A percentile compares a stretch with the other conserved stretches of the same genome.
Conservation (phyloP, 2,113 vertebrate species). For the Phyllostomus hastatus region DNA sequence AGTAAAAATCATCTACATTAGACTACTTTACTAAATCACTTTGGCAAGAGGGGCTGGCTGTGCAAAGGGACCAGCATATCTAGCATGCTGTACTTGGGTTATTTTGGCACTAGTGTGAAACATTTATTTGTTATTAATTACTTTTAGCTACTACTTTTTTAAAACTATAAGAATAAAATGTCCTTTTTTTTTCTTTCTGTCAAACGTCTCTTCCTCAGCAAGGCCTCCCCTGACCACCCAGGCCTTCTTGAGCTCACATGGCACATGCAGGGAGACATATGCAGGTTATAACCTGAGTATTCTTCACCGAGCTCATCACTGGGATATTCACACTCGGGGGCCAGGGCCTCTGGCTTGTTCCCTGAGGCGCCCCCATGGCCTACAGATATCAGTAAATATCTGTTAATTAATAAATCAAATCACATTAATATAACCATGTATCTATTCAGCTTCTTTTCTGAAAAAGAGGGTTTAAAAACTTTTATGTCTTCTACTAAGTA, state of each 20-base stretch:
- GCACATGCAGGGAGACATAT: not conserved
- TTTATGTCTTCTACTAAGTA: not conserved
- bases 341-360: not conserved
- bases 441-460: not conserved
- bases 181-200: not conserved
- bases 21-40: not conserved
- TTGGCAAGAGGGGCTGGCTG: not conserved
- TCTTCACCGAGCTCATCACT: not conserved
- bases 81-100: not conserved
- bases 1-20: not conserved
- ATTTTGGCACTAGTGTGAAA: not conserved
- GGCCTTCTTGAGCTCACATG: not conserved
- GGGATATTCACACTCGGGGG: not conserved
- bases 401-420: not conserved
- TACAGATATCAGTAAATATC: not conserved
- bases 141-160: not conserved
- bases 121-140: not conserved
- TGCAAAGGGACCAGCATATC: not conserved
- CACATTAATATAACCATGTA: not conserved
- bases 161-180: not conserved
- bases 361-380: too few species aligned
- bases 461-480: not conserved
- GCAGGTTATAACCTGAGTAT: not conserved
- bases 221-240: fast-evolving
- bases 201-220: not conserved